Conservation (phyloP, 1,140 invertebrate genomes). For the Ruditapes philippinarum region DNA sequence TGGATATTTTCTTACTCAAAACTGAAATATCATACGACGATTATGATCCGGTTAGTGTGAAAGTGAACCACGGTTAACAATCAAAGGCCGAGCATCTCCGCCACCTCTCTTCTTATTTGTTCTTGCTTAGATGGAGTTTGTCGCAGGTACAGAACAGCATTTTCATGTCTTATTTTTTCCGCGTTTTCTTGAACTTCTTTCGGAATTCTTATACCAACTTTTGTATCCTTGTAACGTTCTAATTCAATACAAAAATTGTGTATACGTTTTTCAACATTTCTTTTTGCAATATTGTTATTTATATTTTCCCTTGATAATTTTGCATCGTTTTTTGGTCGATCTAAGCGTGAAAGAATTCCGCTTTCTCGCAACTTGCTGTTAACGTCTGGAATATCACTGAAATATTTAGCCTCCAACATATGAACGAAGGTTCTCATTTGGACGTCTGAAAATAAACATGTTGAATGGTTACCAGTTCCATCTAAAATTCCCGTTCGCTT, state of each 20-base stretch:
- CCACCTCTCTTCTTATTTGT: constrained; percentile 17
- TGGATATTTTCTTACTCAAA: too few species aligned
- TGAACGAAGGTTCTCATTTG: constrained; percentile 42
- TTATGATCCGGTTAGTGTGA: too few species aligned
- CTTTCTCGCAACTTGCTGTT: constrained; percentile 12
- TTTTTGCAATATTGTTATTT: constrained; percentile 5
- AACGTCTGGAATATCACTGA: constrained; percentile 14
- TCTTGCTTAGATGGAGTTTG: not conserved
- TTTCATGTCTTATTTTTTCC: constrained; percentile 43
- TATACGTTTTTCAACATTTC: constrained; percentile 42
- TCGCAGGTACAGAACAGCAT: constrained; percentile 21
- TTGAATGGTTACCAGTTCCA: not conserved
- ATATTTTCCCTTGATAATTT: constrained; percentile 5
- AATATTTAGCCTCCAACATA: constrained; percentile 48
- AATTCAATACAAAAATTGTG: constrained; percentile 37
- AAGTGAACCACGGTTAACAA: too few species aligned
- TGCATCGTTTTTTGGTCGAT: not conserved
- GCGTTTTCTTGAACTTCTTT: constrained; percentile 44
- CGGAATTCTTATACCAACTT: not conserved
- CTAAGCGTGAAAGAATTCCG: not conserved
- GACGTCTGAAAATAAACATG: constrained; percentile 58
- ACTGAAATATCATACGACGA: too few species aligned
- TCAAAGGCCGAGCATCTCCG: not conserved
- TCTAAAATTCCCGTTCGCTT: not conserved
- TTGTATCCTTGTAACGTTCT: constrained; percentile 21